These are phyloP conservation scores for Leistus spinibarbis DNA, from an alignment of 2,888 invertebrate species.

Conservation along the genomic window DNA sequence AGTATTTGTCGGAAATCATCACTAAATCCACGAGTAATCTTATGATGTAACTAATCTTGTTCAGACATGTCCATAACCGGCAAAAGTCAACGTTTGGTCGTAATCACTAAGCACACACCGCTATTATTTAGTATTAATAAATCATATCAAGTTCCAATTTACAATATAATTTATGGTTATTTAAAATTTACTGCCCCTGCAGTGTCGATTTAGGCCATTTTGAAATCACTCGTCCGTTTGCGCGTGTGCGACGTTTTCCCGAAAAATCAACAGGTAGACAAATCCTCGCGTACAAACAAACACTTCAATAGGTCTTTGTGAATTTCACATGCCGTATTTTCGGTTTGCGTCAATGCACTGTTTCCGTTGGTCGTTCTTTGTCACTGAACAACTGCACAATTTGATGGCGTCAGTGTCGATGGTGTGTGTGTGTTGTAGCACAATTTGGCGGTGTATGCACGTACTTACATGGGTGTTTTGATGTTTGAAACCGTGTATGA, in stretches of 20 bases:
- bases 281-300: not conserved
- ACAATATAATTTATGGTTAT: not conserved
- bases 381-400: not conserved
- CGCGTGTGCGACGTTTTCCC: not conserved
- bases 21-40: not conserved
- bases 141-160: not conserved
- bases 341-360: too few species aligned
- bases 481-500: not conserved
- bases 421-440: slow-evolving; percentile 40
- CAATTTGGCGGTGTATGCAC: slow-evolving; percentile 8
- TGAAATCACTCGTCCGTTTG: not conserved
- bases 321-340: too few species aligned
- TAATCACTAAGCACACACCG: not conserved
- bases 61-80: not conserved
- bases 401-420: slow-evolving; percentile 24
- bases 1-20: not conserved
- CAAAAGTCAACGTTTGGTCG: not conserved
- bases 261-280: not conserved
- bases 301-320: too few species aligned
- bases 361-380: not conserved
- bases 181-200: not conserved
- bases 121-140: not conserved
- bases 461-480: not conserved
- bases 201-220: not conserved
- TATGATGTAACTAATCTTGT: too few species aligned